Evolutionary conservation across 2,888 invertebrate species (phyloP), one percentile per base, ranked within the genome.

Genomic region (Ophion ellenae): DNA sequence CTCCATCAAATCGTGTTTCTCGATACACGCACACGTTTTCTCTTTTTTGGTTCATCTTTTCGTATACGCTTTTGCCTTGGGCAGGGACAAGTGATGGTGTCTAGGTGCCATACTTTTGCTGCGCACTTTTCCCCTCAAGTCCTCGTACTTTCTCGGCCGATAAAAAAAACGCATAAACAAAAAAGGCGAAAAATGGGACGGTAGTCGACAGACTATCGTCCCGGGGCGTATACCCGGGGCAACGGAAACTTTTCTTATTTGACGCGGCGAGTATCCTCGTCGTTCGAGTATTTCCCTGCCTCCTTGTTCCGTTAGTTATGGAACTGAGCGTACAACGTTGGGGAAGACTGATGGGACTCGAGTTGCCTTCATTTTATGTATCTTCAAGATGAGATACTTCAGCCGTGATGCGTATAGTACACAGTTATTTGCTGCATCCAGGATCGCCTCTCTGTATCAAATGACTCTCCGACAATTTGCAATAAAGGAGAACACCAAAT

Each of bases 301-400:
- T 74, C 80, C 53, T 71, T 57, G 76, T 76, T 76, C 80, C 70
- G 80, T 76, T 66, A 75, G 71, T 77, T 67, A 59, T 67, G 53
- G 61, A 74, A 67, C 76, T 69, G 69, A 69, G 73, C 59, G 81
- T 36, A 66, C 73, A 67, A 76, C 81, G 77, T 47, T 71, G 61
- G 59, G 66, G 73, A 84, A 81, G 84, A 84, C 67, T 59, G 84
- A 84, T 84, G 84, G 77, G 84, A 24, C 24, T 77, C 67, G 10
- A 67, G 67, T 67, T 32, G 36, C n/a, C 76, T 66, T 47, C 70
- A 28, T 70, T 24, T 14, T 36, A 59, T 20, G 14, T 45, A 69
- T 40, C 40, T 63, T 20, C 67, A 40, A 63, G 75, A 64, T 79
- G 79, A 79, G 69, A 70, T 70, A 28, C 57, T 69, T 32, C 53